Evolutionary conservation across 2,113 vertebrate species (phyloP).

Genomic region (Chaetops frenatus): DNA sequence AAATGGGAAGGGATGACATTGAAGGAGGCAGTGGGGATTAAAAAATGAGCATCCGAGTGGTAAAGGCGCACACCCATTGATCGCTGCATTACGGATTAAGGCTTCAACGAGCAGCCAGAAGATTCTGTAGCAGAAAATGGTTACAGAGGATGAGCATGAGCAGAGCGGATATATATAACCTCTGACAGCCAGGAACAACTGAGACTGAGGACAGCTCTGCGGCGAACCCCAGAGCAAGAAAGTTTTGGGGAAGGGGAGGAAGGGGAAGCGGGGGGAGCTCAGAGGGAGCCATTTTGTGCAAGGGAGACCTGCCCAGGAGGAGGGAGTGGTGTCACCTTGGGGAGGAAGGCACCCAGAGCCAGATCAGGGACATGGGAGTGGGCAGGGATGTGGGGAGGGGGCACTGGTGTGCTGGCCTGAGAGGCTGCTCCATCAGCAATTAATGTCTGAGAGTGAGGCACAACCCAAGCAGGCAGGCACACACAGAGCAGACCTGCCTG

Average conservation of each 20-base stretch:
- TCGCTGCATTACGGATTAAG: slow-evolving; percentile 67
- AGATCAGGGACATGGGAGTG: fast-evolving
- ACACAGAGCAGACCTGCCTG: neutral
- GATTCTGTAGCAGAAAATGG: slow-evolving; percentile 66
- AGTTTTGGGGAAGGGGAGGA: neutral
- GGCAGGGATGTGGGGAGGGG: neutral
- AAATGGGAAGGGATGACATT: slow-evolving; percentile 70
- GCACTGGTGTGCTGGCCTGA: neutral
- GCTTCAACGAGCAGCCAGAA: slow-evolving; percentile 66
- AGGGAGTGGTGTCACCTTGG: fast-evolving
- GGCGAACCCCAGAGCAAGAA: slow-evolving; percentile 28
- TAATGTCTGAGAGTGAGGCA: neutral
- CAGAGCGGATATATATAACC: slow-evolving; percentile 55
- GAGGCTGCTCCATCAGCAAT: neutral
- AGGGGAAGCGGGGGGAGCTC: neutral
- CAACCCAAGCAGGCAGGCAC: neutral
- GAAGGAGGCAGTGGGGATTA: slow-evolving; percentile 69
- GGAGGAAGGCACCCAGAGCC: neutral
- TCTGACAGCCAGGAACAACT: slow-evolving; percentile 55
- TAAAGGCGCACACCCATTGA: slow-evolving; percentile 67
- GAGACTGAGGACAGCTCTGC: slow-evolving; percentile 31
- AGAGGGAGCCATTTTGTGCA: neutral
- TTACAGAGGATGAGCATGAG: slow-evolving; percentile 56
- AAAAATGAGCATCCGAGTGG: slow-evolving; percentile 72
- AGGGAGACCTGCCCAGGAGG: neutral